Base-by-base conservation (phyloP, 2,888 invertebrate genomes). In the Trissolcus japonicus region DNA sequence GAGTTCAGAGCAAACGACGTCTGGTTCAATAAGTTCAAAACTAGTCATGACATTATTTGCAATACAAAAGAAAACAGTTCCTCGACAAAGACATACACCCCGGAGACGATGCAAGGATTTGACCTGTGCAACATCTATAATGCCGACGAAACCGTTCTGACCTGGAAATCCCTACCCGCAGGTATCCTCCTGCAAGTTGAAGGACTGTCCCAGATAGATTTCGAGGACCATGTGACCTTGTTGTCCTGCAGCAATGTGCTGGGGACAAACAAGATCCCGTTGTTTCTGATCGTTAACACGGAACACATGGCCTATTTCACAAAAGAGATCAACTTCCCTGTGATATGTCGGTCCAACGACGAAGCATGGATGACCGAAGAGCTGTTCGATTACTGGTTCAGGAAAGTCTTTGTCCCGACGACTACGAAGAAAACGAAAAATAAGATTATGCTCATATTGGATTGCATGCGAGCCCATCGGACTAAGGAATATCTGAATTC, bases 301-400 rank as follows among this genome's bases (percentile, higher is more conserved):
- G 59, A 67, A n/a, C 16, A 57, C 25, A 29, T 59, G 7, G 41
- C 35, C 6, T 29, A 19, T 25, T 67, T 59, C n/a, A 11, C 21
- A 3, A 48, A 51, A 6, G 16, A 9, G 7, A 53, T 29, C 16
- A 50, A 67, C 11, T 9, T 3, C 40, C 51, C 57, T 4, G 51
- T 66, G 6, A n/a, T 67, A 1, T 67, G 59, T 29, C 21, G 53
- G 6, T 56, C 51, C 6, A 67, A 59, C 14, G 43, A 16, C 17
- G 67, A 67, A 14, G 59, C 67, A 4, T 53, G 21, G 51, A 67
- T 67, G 68, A 68, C 68, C 1, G 53, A 54, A 17, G 60, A 68
- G 43, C 13, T 68, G 16, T 68, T 68, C 11, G 54, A 68, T 1
- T 9, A 17, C 14, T 68, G 68, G 68, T 68, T 19, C 40, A 11